Conservation (phyloP, 2,888 invertebrate species). For the Drosophila rubida region DNA sequence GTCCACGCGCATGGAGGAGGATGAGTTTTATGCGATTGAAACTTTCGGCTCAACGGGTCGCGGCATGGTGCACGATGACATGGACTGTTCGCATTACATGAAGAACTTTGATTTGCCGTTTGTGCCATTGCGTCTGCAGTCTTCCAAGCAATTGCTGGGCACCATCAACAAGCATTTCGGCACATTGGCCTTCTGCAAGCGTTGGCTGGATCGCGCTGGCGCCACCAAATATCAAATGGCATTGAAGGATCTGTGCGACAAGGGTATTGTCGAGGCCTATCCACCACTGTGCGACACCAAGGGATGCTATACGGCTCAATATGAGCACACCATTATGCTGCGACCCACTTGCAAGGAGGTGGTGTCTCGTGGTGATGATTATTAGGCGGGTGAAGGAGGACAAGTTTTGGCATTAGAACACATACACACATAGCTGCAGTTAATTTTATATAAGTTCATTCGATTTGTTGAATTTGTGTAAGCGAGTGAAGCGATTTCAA, state of each 20-base stretch:
- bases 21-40: slow-evolving; percentile 99
- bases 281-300: slow-evolving; percentile 98
- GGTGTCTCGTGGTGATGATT: slow-evolving; percentile 98
- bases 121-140: slow-evolving; percentile 95
- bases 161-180: slow-evolving; percentile 98
- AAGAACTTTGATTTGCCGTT: slow-evolving; percentile 97
- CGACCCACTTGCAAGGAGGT: slow-evolving; percentile 99
- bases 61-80: slow-evolving; percentile 98
- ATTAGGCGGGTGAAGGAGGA: slow-evolving; percentile 82
- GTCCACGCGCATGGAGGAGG: slow-evolving; percentile 99
- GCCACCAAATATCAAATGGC: slow-evolving; percentile 99
- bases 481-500: slow-evolving; percentile 31
- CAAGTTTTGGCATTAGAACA: slow-evolving; percentile 27
- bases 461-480: slow-evolving; percentile 63
- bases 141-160: slow-evolving; percentile 96
- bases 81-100: slow-evolving; percentile 99
- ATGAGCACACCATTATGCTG: slow-evolving; percentile 98
- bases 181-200: slow-evolving; percentile 98
- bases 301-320: slow-evolving; percentile 99
- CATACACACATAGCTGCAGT: slow-evolving; percentile 46
- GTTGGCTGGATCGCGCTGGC: slow-evolving; percentile 98
- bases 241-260: slow-evolving; percentile 98
- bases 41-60: slow-evolving; percentile 99
- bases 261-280: slow-evolving; percentile 98
- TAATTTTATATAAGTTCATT: slow-evolving; percentile 58